Base-by-base conservation (phyloP, 2,797 vertebrate genomes). In the Todus mexicanus region DNA sequence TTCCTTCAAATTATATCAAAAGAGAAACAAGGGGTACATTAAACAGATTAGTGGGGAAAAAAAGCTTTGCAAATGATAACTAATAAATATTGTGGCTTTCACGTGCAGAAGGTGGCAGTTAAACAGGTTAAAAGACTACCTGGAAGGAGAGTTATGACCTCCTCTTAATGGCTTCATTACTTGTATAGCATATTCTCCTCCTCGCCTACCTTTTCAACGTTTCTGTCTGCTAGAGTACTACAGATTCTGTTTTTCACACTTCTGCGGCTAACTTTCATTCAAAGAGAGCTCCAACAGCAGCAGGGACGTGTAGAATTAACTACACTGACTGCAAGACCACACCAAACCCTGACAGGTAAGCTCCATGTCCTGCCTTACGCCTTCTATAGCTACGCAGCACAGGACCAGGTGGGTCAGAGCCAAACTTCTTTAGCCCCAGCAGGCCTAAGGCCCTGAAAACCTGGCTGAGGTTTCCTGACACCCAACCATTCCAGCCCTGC, bases 301-400 rank as follows among this genome's bases (percentile, higher is more conserved):
- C 2, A n/a, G 48, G 6, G 3, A 7, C 38, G 7, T 53, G 43
- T 38, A n/a, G 40, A 43, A 82, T 11, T 31, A n/a, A n/a, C 22
- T 2, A 4, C 21, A 5, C 8, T 2, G 31, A 40, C 9, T 0
- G 4, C 42, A 50, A 5, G 33, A 16, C 4, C 21, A 1, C 47
- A 9, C n/a, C 69, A 4, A 21, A 70, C 27, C 14, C 8, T 1
- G 7, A 26, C 4, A 45, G 4, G 4, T 2, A 8, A 7, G 25
- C n/a, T 4, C 31, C 76, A 7, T 7, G 26, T 54, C 45, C 33
- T 5, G 84, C 45, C 31, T 25, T 6, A 23, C 26, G 19, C 0
- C 37, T 20, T 2, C 31, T 3, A 27, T 2, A 17, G 69, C 76
- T 10, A 5, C 0, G 18, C 64, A 1, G 33, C 71, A 4, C 18